A percentile compares a stretch with the other conserved stretches of the same genome.
phyloP scores from a whole-genome alignment of 2,113 vertebrate genomes.

The Pterocles gutturalis region DNA sequence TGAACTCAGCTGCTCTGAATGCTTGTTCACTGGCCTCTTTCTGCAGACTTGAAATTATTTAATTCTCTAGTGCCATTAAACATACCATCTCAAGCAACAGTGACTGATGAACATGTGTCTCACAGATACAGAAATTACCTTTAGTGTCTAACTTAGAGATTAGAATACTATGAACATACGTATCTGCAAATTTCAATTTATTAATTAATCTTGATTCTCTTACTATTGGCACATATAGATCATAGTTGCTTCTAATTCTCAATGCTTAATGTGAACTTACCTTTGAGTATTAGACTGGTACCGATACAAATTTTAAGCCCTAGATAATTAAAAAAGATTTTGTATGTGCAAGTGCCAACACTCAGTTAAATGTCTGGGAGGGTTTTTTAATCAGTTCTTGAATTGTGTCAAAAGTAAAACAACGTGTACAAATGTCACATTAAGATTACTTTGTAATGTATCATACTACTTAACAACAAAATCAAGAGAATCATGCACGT shows the following conservation, averaged over 20 bases:
- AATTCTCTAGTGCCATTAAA: neutral
- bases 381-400: neutral
- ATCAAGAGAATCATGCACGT: neutral
- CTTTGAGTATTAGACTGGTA: neutral
- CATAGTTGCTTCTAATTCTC: neutral
- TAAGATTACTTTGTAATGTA: neutral
- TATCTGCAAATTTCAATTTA: neutral
- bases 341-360: neutral
- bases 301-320: neutral
- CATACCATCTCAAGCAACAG: neutral
- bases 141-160: neutral
- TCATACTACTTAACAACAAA: neutral
- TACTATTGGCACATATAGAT: neutral
- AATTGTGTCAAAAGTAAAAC: neutral
- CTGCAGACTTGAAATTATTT: neutral
- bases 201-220: neutral
- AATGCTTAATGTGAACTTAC: neutral
- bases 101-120: neutral
- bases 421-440: neutral
- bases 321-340: neutral
- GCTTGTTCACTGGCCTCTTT: neutral
- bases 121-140: neutral
- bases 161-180: neutral
- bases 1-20: fast-evolving
- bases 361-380: neutral